phyloP scores from a whole-genome alignment of 2,797 vertebrate genomes.

The Oophaga sylvatica region DNA sequence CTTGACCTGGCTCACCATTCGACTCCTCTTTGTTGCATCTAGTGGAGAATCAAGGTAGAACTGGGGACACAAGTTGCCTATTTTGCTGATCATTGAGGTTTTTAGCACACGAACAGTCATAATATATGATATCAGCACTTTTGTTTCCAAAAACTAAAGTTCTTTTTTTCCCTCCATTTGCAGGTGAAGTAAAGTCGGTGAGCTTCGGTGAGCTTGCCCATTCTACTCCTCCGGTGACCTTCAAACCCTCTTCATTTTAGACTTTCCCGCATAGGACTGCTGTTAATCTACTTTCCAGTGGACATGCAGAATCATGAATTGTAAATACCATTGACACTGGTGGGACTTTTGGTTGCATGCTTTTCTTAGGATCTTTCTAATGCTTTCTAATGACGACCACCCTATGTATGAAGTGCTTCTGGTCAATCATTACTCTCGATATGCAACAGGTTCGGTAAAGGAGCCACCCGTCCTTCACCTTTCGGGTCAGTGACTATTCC shows the following conservation, averaged over 20 bases:
- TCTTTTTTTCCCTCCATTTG: slow-evolving; percentile 44
- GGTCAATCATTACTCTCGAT: slow-evolving; percentile 23
- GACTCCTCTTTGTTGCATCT: too few species aligned
- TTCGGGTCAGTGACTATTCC: slow-evolving; percentile 39
- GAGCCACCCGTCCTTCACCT: slow-evolving; percentile 28
- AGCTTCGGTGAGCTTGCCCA: slow-evolving; percentile 52
- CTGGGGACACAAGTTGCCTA: too few species aligned
- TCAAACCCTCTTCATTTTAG: slow-evolving; percentile 53
- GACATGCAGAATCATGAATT: slow-evolving; percentile 46
- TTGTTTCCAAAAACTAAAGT: slow-evolving; percentile 48
- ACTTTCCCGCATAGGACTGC: slow-evolving; percentile 54
- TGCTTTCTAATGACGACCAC: slow-evolving; percentile 45
- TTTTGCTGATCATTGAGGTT: too few species aligned
- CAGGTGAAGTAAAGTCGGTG: slow-evolving; percentile 59
- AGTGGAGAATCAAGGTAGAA: too few species aligned
- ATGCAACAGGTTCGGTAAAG: slow-evolving; percentile 48
- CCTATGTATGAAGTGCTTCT: slow-evolving; percentile 46
- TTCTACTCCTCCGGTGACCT: slow-evolving; percentile 57
- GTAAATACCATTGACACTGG: slow-evolving; percentile 52
- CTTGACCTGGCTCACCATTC: too few species aligned
- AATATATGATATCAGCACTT: background rate
- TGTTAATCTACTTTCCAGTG: slow-evolving; percentile 51
- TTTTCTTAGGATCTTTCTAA: slow-evolving; percentile 59
- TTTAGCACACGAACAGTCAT: background rate
- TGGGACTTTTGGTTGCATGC: slow-evolving; percentile 56